Evolutionary conservation across 92 coral and sea anemone species (phyloP).

Genomic region (Chrysogorgia sp.): DNA sequence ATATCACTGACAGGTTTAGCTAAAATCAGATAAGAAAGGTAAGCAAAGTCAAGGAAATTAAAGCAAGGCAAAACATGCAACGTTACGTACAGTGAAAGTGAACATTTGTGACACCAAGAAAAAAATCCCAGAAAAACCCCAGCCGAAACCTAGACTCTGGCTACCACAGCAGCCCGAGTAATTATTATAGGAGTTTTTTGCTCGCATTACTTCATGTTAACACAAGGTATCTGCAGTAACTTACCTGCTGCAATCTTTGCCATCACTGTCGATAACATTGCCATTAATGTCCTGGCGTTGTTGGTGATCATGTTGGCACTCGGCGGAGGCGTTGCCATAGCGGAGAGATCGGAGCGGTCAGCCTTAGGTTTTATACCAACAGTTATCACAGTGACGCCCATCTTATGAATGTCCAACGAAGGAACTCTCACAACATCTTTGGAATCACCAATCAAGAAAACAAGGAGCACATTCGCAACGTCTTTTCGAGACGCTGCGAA

Average conservation of each 20-base stretch:
- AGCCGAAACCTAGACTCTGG: too few species aligned
- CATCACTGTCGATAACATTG: background rate
- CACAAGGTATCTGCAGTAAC: background rate
- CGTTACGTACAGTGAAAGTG: too few species aligned
- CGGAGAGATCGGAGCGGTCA: background rate
- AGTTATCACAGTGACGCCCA: background rate
- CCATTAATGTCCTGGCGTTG: background rate
- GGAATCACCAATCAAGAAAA: conserved; percentile 1
- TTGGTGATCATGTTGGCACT: background rate
- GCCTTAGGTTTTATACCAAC: background rate
- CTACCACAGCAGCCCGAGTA: too few species aligned
- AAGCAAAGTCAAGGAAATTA: background rate
- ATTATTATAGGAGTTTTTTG: too few species aligned
- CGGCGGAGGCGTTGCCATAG: conserved; percentile 6
- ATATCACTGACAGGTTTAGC: conserved; percentile 21
- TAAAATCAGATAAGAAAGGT: background rate
- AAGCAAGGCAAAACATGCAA: too few species aligned
- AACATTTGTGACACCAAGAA: background rate
- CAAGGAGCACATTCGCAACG: conserved; percentile 8
- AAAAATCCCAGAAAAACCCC: background rate
- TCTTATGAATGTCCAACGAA: background rate
- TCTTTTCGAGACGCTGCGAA: conserved; percentile 24
- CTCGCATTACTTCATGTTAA: background rate
- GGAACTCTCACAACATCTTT: background rate
- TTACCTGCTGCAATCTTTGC: conserved; percentile 9